Evolutionary conservation across 2,113 vertebrate species (phyloP).

Genomic region (Copsychus sechellarum): DNA sequence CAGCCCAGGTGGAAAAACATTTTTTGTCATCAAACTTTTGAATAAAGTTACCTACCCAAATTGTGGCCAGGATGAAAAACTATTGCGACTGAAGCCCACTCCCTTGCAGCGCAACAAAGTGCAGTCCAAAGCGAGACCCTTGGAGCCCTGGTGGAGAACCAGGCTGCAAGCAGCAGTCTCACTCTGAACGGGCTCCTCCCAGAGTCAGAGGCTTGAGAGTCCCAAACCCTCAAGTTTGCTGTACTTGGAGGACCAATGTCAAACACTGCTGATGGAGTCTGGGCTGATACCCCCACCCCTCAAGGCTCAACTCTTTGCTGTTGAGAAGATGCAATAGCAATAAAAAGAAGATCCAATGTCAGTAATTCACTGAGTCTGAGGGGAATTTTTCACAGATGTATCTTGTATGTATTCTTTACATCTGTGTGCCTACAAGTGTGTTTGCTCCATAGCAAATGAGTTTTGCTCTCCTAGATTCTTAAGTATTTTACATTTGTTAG

Average conservation of each 20-base stretch:
- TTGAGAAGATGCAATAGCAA: no score
- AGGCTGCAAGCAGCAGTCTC: background rate
- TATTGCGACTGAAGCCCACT: background rate
- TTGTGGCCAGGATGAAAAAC: background rate
- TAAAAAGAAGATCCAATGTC: no score
- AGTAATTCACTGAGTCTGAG: background rate
- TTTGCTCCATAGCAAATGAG: background rate
- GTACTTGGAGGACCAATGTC: rapidly evolving
- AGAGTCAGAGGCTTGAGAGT: background rate
- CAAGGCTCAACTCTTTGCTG: background rate
- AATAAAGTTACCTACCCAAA: background rate
- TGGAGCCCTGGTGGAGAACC: background rate
- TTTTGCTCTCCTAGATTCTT: background rate
- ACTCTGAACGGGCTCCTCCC: background rate
- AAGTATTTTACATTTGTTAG: background rate
- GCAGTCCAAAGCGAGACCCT: background rate
- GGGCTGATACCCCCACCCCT: no score
- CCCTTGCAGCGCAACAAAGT: rapidly evolving
- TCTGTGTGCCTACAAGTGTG: background rate
- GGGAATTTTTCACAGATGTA: background rate
- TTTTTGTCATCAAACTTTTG: background rate
- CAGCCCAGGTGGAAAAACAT: background rate
- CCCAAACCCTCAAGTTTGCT: background rate
- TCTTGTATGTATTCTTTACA: background rate
- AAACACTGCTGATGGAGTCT: rapidly evolving